Base-by-base conservation (phyloP, 2,888 invertebrate genomes). In the Lithosia quadra region DNA sequence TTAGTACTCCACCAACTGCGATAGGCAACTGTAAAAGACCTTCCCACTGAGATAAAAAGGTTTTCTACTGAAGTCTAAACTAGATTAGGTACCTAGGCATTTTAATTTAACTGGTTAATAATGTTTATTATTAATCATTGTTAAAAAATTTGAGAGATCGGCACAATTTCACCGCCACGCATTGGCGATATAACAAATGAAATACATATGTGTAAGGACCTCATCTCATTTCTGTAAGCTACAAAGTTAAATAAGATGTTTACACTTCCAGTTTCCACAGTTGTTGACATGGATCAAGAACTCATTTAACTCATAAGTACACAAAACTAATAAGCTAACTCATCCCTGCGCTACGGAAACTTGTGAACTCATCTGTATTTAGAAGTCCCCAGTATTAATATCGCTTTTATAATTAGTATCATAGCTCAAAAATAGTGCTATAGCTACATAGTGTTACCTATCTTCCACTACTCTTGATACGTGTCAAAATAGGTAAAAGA, bases 1-100 rank as follows among this genome's bases (percentile, higher is more conserved):
- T 76, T 74, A 72, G 66, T 71, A 63, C 43, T 58, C 63, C 60
- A 63, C 55, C 65, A 68, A 66, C 33, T 72, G 67, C 65, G 69
- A 70, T 74, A 71, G 66, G 33, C 75, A 69, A 72, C 73, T 76
- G 67, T 69, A 68, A 71, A 72, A 72, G 68, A 69, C 73, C 60
- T 78, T 74, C 75, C 11, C 43, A 33, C 56, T 69, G n/a, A 21
- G 15, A 60, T 4, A 18, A 28, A 58, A 57, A 57, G 3, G 24
- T 43, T 65, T 39, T 28, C 21, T 43, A 13, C 18, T 33, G 18
- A 49, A n/a, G 2, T 49, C 8, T n/a, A n/a, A 9, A 43, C 18
- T 43, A 43, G 18, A 18, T 9, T 28, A 28, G 28, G 28, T 28
- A 28, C 28, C 28, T 28, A 28, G 5, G 2, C 3, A 28, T 28